Evolutionary conservation across 2,113 vertebrate species (phyloP).

Genomic region (Gymnorhina tibicen): DNA sequence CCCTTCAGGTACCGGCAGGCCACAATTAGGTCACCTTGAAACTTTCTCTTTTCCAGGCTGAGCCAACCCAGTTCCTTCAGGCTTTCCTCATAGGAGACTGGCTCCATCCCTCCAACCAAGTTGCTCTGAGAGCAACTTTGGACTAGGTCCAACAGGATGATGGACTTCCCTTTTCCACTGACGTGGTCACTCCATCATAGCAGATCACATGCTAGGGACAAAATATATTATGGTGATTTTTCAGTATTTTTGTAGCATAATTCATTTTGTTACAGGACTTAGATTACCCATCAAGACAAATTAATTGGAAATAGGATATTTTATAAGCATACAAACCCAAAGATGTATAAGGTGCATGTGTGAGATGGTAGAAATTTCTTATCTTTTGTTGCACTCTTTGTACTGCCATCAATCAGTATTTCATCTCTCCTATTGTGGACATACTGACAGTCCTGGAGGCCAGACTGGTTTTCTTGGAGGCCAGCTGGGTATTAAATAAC

Average conservation of each 20-base stretch:
- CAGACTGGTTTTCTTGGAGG: not conserved
- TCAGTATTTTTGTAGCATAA: not conserved
- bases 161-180: not conserved
- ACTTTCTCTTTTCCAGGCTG: not conserved
- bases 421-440: not conserved
- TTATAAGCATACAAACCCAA: not conserved
- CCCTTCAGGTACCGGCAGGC: not conserved
- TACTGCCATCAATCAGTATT: not conserved
- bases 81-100: not conserved
- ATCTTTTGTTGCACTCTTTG: not conserved
- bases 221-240: not conserved
- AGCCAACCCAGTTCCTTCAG: not conserved
- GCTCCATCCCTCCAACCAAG: not conserved
- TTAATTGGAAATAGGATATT: not conserved
- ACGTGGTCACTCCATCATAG: not conserved
- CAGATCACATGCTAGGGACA: not conserved
- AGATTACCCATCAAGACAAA: not conserved
- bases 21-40: not conserved
- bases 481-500: not conserved
- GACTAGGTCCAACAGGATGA: not conserved
- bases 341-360: fast-evolving
- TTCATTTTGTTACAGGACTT: not conserved
- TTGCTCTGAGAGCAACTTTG: too few species aligned
- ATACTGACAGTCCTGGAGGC: not conserved
- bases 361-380: not conserved